A percentile compares a stretch with the other conserved stretches of the same genome.
Evolutionary conservation across 2,113 vertebrate species (phyloP).

Genomic region (Phasianus colchicus): DNA sequence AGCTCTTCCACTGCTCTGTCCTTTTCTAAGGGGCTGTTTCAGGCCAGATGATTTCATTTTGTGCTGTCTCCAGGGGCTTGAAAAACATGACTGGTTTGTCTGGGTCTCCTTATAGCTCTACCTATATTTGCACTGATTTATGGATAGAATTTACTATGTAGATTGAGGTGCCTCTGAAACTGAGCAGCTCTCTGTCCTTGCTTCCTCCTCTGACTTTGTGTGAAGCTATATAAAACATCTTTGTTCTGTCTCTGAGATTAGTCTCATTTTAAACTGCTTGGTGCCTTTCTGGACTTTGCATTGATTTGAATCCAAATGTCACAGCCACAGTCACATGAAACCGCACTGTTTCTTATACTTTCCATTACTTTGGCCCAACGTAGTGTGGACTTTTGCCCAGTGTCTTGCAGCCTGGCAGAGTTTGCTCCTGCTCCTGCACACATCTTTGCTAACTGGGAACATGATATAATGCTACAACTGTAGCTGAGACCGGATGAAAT

Average conservation of each 20-base stretch:
- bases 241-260: constrained; percentile 33
- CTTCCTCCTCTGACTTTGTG: neutral
- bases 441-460: neutral
- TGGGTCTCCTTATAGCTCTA: neutral
- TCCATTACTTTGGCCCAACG: neutral
- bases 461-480: neutral
- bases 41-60: neutral
- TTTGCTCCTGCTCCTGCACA: neutral
- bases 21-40: neutral
- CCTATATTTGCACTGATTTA: neutral
- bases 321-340: constrained; percentile 22
- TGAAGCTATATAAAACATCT: constrained; percentile 17
- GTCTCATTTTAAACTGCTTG: constrained; percentile 24
- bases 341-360: neutral
- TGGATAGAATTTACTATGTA: neutral
- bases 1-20: neutral
- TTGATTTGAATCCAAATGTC: constrained; percentile 44
- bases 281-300: neutral
- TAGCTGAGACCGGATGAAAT: neutral
- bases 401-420: neutral
- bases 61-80: neutral
- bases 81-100: neutral
- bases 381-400: neutral
- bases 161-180: neutral
- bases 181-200: neutral